phyloP scores from a whole-genome alignment of 2,888 invertebrate genomes.

The Prionchulus punctatus region DNA sequence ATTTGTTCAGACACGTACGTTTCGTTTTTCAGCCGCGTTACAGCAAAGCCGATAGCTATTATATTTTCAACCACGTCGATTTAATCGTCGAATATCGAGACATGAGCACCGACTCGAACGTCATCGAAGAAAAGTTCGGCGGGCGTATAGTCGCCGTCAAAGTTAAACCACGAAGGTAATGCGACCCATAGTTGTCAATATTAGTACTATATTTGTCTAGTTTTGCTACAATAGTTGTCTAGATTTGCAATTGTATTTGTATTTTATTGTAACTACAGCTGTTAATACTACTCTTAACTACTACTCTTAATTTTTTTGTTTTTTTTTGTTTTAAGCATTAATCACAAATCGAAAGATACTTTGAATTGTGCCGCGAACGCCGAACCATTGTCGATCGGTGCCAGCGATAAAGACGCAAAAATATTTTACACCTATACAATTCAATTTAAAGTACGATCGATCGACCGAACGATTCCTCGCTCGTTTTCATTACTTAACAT shows the following conservation, averaged over 20 bases:
- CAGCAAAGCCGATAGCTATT: slow-evolving; percentile 52
- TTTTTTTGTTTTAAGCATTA: slow-evolving; percentile 40
- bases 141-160: slow-evolving; percentile 59
- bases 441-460: background rate
- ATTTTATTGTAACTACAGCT: too few relatives aligned
- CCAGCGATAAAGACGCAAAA: slow-evolving; percentile 39
- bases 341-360: slow-evolving; percentile 32
- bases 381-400: slow-evolving; percentile 54
- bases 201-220: too few relatives aligned
- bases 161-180: slow-evolving; percentile 39
- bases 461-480: background rate
- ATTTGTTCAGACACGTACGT: background rate
- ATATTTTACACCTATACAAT: slow-evolving; percentile 31
- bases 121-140: slow-evolving; percentile 55
- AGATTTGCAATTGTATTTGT: too few relatives aligned
- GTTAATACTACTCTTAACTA: too few relatives aligned
- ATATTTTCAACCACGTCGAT: slow-evolving; percentile 91
- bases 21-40: slow-evolving; percentile 21
- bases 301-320: too few relatives aligned
- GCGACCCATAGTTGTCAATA: too few relatives aligned
- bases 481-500: too few relatives aligned
- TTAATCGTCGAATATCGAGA: slow-evolving; percentile 73
- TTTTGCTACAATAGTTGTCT: too few relatives aligned
- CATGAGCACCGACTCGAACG: slow-evolving; percentile 59
- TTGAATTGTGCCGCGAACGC: slow-evolving; percentile 32